A percentile compares a stretch with the other conserved stretches of the same genome.
phyloP scores from a whole-genome alignment of 1,140 invertebrate genomes.

The Drosophila grimshawi region DNA sequence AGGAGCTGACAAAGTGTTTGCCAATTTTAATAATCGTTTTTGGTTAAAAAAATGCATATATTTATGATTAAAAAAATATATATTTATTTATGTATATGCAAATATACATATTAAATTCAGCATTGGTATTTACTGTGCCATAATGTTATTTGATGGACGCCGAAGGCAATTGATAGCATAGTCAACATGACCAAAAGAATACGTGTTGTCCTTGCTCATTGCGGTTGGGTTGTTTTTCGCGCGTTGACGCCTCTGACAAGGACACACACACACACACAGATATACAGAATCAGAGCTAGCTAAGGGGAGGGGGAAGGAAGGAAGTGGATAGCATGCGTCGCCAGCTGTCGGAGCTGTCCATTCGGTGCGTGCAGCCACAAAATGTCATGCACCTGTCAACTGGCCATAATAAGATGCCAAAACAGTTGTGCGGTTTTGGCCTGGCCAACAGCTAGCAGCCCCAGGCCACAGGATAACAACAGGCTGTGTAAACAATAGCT shows the following conservation, averaged over 20 bases:
- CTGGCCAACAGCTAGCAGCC: conserved; percentile 35
- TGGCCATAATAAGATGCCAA: conserved; percentile 81
- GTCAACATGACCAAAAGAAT: conserved; percentile 33
- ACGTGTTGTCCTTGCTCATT: conserved; percentile 37
- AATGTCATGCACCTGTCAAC: conserved; percentile 80
- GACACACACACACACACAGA: conserved; percentile 4
- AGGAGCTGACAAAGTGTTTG: conserved; percentile 43
- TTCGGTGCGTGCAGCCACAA: conserved; percentile 70
- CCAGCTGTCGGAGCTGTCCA: conserved; percentile 39
- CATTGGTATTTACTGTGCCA: conserved; percentile 66
- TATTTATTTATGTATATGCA: conserved; percentile 38
- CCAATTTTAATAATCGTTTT: conserved; percentile 44
- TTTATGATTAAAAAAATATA: conserved; percentile 8
- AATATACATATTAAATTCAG: conserved; percentile 55
- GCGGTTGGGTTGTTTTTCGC: conserved; percentile 57
- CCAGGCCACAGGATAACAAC: conserved; percentile 62
- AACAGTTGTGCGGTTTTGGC: conserved; percentile 74
- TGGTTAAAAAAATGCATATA: conserved; percentile 1
- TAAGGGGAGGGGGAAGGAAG: background rate
- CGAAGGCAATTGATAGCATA: conserved; percentile 66
- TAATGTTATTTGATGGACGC: conserved; percentile 69
- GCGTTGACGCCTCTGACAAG: conserved; percentile 55
- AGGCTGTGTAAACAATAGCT: conserved; percentile 18
- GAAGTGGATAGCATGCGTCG: conserved; percentile 32
- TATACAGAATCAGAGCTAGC: conserved; percentile 3